Percentiles rank a stretch among this genome's conserved stretches.
Conservation (phyloP, 2,797 vertebrate genomes). For the Sebastes hubbsi region DNA sequence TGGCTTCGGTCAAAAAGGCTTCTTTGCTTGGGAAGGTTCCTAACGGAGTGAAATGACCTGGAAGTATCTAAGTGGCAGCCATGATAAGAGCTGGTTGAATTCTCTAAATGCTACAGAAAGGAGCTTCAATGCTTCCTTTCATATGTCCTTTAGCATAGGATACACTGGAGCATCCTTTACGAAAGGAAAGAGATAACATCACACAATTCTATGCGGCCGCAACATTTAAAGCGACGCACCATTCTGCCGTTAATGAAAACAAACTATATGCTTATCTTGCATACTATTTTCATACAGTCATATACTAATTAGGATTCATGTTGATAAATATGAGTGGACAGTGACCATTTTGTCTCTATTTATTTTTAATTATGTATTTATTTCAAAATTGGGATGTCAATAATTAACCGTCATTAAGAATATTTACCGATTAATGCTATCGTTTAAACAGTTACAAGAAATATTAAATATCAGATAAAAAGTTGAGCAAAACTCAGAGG, state of each 20-base stretch:
- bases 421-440: too few relatives aligned
- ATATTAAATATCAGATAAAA: not conserved
- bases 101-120: not conserved
- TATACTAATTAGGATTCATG: not conserved
- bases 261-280: not conserved
- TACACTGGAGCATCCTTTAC: not conserved
- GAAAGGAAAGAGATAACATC: too few relatives aligned
- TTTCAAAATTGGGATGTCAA: not conserved
- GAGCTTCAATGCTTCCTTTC: not conserved
- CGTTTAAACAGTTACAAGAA: rapidly evolving
- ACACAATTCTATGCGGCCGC: too few relatives aligned
- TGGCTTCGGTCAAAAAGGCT: not conserved
- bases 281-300: not conserved
- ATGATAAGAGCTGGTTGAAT: not conserved
- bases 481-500: not conserved
- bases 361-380: not conserved
- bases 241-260: too few relatives aligned
- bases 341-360: not conserved
- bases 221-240: too few relatives aligned
- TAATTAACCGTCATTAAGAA: not conserved
- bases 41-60: not conserved
- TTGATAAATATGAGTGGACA: not conserved
- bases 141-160: not conserved
- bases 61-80: not conserved
- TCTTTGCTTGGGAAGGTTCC: not conserved